These are phyloP conservation scores for Sphaerodactylus townsendi DNA, from an alignment of 2,113 vertebrate species.

Conservation along the genomic window DNA sequence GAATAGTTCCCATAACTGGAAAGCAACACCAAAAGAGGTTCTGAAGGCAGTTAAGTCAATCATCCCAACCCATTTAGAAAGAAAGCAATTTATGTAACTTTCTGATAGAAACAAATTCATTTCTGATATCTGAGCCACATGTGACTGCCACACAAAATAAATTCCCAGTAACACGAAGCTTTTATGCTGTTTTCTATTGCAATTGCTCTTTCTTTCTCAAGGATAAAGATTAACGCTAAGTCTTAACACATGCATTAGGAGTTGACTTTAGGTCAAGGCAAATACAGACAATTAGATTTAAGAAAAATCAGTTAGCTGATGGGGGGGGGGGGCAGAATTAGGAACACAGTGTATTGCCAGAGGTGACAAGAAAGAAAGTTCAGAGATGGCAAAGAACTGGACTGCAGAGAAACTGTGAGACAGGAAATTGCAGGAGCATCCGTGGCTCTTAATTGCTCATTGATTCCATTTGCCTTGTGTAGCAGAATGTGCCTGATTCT, in stretches of 20 bases:
- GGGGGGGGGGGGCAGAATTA: neutral
- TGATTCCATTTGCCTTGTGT: neutral
- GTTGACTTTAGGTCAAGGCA: neutral
- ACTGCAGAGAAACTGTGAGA: neutral
- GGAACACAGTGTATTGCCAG: neutral
- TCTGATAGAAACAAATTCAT: slow-evolving; percentile 2
- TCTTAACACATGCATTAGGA: neutral
- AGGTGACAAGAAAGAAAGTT: neutral
- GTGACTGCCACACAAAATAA: neutral
- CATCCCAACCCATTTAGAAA: neutral
- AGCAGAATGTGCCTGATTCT: too few relatives aligned
- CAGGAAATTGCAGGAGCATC: neutral
- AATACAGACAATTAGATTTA: slow-evolving; percentile 13
- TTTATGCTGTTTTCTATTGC: neutral
- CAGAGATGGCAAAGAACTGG: neutral
- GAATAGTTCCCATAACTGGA: neutral
- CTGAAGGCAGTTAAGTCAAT: neutral
- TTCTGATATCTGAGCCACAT: neutral
- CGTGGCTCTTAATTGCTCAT: neutral
- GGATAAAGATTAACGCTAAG: slow-evolving; percentile 5
- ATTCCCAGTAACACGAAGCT: neutral
- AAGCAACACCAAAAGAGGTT: neutral
- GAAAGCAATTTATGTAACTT: neutral
- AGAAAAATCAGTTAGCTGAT: neutral
- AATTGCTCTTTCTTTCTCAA: slow-evolving; percentile 8